Evolutionary conservation across 1,140 invertebrate species (phyloP), one percentile per base, ranked within the genome.

Genomic region (Nomia melanderi): DNA sequence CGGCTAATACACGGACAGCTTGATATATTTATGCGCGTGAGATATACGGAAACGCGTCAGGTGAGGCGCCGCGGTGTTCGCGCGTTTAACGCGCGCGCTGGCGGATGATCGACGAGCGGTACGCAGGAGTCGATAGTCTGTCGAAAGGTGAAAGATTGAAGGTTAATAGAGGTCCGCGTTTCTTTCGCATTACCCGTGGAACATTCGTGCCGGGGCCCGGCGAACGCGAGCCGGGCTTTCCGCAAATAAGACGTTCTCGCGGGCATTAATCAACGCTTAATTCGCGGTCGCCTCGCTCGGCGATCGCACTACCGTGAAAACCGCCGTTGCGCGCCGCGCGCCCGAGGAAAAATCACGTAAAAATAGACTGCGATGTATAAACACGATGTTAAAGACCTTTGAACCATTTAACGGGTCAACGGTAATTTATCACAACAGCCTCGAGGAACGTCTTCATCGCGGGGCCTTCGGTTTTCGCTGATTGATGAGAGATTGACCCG

Each of bases 91-190:
- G 41, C 39, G 57, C 44, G 66, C 56, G n/a, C n/a, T n/a, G n/a
- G n/a, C 44, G 60, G 47, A 70, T 82, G 80, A 83, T 83, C 75
- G 75, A 83, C 75, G 64, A 83, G 50, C 75, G 56, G 64, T 83
- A 70, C 78, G 70, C 76, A 82, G 80, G 78, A 83, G 80, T 82
- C 78, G 82, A 82, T 74, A 59, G 79, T 47, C 74, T 65, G 74
- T 77, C 57, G 82, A 77, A 75, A 81, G 78, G 73, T 80, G 76
- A 82, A 71, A 81, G 74, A 86, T 85, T 78, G 74, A 75, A 84
- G 83, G 79, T 88, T 86, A 87, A 87, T 87, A 78, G 81, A 86
- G 81, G 76, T 85, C 67, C 62, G 14, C 44, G 8, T 80, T 85
- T 81, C n/a, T 86, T 83, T 63, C 71, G 29, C 63, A 64, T 82